phyloP scores from a whole-genome alignment of 2,113 vertebrate genomes.

The Dicerorhinus sumatrensis region DNA sequence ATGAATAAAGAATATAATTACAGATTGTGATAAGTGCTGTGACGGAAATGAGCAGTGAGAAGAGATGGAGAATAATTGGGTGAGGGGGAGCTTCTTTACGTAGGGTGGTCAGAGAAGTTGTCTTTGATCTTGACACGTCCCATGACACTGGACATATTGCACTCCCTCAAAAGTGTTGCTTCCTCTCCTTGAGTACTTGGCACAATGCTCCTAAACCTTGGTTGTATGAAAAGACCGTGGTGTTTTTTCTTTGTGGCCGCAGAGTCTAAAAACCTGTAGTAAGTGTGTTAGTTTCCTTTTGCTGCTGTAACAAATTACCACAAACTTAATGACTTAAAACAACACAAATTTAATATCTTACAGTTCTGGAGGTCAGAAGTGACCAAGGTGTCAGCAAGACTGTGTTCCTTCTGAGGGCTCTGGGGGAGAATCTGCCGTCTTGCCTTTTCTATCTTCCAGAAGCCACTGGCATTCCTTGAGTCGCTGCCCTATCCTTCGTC shows the following conservation, averaged over 20 bases:
- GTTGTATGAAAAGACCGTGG: not conserved
- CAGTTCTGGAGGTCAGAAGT: not conserved
- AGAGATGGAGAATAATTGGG: not conserved
- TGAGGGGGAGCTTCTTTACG: not conserved
- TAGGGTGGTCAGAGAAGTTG: not conserved
- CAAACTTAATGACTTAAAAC: not conserved
- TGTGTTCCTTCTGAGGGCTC: not conserved
- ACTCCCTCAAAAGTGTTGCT: not conserved
- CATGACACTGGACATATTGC: accelerated
- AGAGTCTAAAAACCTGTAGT: not conserved
- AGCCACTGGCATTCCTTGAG: not conserved
- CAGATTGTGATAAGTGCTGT: not conserved
- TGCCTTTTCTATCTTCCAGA: not conserved
- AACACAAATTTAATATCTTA: not conserved
- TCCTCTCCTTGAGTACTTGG: not conserved
- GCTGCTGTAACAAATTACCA: not conserved
- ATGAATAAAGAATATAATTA: not conserved
- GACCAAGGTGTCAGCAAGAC: not conserved
- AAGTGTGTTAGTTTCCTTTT: not conserved
- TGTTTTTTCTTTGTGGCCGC: not conserved
- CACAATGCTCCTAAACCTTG: not conserved
- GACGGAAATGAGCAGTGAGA: not conserved
- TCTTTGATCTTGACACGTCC: not conserved
- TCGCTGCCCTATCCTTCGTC: not conserved
- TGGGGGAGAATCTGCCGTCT: not conserved